phyloP scores from a whole-genome alignment of 2,888 invertebrate species.

The Buathra laborator region DNA sequence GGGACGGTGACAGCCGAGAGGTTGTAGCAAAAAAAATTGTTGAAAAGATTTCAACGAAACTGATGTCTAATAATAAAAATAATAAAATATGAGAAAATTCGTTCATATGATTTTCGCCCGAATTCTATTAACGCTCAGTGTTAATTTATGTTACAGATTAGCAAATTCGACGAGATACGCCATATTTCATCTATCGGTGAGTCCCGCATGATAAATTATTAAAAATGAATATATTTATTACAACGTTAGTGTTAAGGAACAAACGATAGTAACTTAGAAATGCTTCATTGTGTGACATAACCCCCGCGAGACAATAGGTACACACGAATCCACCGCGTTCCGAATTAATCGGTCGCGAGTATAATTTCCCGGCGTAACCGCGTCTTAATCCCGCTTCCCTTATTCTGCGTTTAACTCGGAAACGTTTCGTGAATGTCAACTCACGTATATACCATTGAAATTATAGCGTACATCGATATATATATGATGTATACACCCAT shows the following conservation, averaged over 20 bases:
- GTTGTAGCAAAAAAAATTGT: too few relatives aligned
- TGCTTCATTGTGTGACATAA: conserved; percentile 16
- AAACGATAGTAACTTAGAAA: conserved; percentile 6
- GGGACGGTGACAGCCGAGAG: too few relatives aligned
- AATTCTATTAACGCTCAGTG: not conserved
- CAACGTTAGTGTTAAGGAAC: not conserved
- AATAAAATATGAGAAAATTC: not conserved
- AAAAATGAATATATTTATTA: not conserved
- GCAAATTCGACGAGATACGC: not conserved
- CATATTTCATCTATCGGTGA: conserved; percentile 3
- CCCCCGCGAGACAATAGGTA: not conserved
- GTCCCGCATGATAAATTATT: not conserved
- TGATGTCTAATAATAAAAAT: not conserved
- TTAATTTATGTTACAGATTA: conserved; percentile 22
- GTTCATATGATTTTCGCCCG: not conserved
- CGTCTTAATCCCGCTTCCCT: conserved; percentile 31
- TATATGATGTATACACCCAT: conserved; percentile 2
- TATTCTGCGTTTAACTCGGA: conserved; percentile 18
- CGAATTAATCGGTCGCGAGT: conserved; percentile 36
- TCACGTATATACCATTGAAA: conserved; percentile 1
- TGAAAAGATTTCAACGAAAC: not conserved
- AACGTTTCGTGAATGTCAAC: conserved; percentile 38
- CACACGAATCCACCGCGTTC: not conserved
- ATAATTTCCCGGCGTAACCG: conserved; percentile 38
- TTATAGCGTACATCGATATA: not conserved